phyloP scores from a whole-genome alignment of 2,888 invertebrate genomes.

The Silvanus unidentatus region DNA sequence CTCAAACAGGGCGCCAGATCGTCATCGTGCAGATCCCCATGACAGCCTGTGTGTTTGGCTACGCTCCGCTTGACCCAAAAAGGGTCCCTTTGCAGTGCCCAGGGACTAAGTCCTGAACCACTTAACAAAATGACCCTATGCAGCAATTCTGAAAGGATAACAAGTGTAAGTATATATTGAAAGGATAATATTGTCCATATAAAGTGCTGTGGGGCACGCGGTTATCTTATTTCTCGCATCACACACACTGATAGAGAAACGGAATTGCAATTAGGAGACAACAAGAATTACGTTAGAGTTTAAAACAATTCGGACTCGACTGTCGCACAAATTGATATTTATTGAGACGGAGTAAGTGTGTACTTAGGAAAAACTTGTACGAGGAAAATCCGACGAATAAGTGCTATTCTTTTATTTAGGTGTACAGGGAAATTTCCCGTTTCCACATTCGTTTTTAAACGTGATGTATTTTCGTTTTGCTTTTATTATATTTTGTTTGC shows the following conservation, averaged over 20 bases:
- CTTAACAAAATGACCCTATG: conserved; percentile 83
- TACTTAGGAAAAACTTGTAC: conserved; percentile 3
- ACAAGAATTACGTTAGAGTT: background rate
- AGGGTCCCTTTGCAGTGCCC: conserved; percentile 85
- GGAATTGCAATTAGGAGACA: no score
- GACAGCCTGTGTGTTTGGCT: conserved; percentile 77
- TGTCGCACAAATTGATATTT: conserved; percentile 18
- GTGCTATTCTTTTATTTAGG: no score
- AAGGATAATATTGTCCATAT: no score
- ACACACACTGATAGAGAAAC: no score
- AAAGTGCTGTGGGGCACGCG: no score
- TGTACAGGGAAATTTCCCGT: no score
- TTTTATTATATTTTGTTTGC: no score
- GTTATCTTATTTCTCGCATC: no score
- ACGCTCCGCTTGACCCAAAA: conserved; percentile 73
- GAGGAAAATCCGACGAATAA: background rate
- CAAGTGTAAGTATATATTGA: no score
- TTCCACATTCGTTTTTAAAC: no score
- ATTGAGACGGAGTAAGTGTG: conserved; percentile 9
- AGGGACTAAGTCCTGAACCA: conserved; percentile 85
- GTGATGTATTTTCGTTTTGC: no score
- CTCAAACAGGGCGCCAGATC: conserved; percentile 81
- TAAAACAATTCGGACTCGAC: conserved; percentile 8
- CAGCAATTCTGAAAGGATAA: conserved; percentile 64
- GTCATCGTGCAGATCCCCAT: conserved; percentile 73